Evolutionary conservation across 2,888 invertebrate species (phyloP), one percentile per base, ranked within the genome.

Genomic region (Lasius platythorax): DNA sequence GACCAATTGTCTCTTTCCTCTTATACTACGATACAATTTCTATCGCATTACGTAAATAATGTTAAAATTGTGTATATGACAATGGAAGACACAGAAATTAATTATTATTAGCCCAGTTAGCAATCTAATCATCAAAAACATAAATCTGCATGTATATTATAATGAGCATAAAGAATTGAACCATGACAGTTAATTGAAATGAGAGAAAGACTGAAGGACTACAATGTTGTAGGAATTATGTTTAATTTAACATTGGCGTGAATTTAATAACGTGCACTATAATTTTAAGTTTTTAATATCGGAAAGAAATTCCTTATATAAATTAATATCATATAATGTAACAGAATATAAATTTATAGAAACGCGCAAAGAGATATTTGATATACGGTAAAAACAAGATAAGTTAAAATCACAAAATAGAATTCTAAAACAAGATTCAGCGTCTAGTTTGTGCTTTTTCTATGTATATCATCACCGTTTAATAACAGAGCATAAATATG

Each of bases 161-260:
- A 75, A 87, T 40, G 81, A 87, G 79, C 84, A 84, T 82, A 88
- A 89, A 83, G 87, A 92, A 91, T 91, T 87, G 91, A 91, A 91
- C 92, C 93, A 94, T 94, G 93, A 94, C 93, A 92, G 91, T 92
- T 92, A 91, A 92, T 91, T 88, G 93, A 92, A 92, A 93, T 92
- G 93, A 94, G 93, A 93, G 91, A 93, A 94, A 94, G 94, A 94
- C 94, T 94, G 94, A 94, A 91, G 93, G 93, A 91, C 88, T 92
- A 87, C 87, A 86, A 86, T 87, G 83, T 85, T 90, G 82, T 90
- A 87, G 88, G 67, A 86, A 85, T 86, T 88, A 84, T 83, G 81
- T 85, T 86, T 89, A 89, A 85, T 87, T 87, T 86, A 86, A 86
- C 28, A 68, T 85, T 86, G 74, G 76, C 79, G 83, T 82, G 78